Base-by-base conservation (phyloP, 2,888 invertebrate species). In the Trichogramma dendrolimi region DNA sequence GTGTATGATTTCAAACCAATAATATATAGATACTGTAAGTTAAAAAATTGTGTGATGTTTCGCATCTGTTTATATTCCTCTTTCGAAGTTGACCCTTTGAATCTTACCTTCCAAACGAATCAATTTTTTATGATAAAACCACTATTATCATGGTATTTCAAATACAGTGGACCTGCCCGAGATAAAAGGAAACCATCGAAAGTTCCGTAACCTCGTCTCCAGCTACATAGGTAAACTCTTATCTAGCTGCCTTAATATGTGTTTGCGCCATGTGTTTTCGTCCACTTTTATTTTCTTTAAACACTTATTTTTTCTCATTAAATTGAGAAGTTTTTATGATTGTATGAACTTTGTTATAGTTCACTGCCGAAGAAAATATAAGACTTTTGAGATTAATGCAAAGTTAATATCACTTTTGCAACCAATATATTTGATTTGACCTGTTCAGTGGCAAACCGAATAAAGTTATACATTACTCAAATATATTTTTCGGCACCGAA, bases 131-230 rank as follows among this genome's bases (percentile, higher is more conserved):
- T 74, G 73, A 73, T 72, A 75, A 73, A 70, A 73, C 75, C 70
- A 73, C 61, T 47, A 50, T 60, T 57, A 49, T 55, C 43, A 11
- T 52, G 58, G 52, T 48, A 53, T 38, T 43, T 50, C 46, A 71
- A 70, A 94, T 94, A 75, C 75, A 96, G 96, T 96, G 93, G 96
- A 96, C 89, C 91, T 94, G 84, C 95, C 95, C 83, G 95, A 94
- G 88, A 92, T 95, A 85, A 95, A 94, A 86, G 96, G 95, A 83
- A 94, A 94, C 83, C 95, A 96, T 86, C 92, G 94, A 88, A 96
- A 96, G 89, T 98, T 98, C 92, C 91, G 97, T 86, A 96, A 95
- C 83, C 89, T 97, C 87, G 97, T 97, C 85, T 94, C 95, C 87
- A 95, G 95, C 86, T 96, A 95, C 83, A 94, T 97, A 94, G 97